Conservation (phyloP, 2,888 invertebrate genomes). For the Dryomyza anilis region DNA sequence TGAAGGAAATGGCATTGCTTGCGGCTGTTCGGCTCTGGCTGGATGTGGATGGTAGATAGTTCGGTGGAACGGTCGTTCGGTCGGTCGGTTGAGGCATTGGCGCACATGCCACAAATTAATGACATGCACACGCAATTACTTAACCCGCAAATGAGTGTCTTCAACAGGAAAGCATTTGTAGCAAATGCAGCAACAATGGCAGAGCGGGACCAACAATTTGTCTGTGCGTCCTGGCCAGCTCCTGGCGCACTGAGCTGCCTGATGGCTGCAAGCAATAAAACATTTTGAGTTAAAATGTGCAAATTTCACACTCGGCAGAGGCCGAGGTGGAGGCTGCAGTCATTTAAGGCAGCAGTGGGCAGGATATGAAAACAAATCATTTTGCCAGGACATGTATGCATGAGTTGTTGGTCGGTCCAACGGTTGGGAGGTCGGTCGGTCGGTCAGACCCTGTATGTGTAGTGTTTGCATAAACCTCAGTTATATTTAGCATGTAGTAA, state of each 20-base stretch:
- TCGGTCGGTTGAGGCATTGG: background rate
- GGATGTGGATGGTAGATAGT: background rate
- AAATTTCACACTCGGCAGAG: slow-evolving; percentile 34
- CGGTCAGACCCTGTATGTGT: background rate
- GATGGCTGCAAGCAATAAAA: background rate
- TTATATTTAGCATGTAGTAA: slow-evolving; percentile 16
- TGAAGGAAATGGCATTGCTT: no score
- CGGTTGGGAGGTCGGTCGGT: background rate
- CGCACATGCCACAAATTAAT: slow-evolving; percentile 31
- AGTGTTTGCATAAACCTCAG: slow-evolving; percentile 1
- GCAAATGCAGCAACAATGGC: background rate
- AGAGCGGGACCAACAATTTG: slow-evolving; percentile 16
- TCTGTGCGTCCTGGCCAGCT: background rate
- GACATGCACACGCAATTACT: slow-evolving; percentile 33
- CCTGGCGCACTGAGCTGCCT: background rate
- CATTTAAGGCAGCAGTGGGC: background rate
- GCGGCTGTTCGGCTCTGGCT: no score
- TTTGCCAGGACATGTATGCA: background rate
- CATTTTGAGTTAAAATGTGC: slow-evolving; percentile 48
- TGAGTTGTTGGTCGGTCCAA: background rate
- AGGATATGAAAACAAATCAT: slow-evolving; percentile 16
- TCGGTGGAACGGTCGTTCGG: background rate
- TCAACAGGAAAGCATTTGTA: background rate
- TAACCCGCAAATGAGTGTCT: slow-evolving; percentile 30
- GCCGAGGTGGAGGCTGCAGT: background rate